Base-by-base conservation (phyloP, 2,888 invertebrate species). In the Spilarctia lutea region DNA sequence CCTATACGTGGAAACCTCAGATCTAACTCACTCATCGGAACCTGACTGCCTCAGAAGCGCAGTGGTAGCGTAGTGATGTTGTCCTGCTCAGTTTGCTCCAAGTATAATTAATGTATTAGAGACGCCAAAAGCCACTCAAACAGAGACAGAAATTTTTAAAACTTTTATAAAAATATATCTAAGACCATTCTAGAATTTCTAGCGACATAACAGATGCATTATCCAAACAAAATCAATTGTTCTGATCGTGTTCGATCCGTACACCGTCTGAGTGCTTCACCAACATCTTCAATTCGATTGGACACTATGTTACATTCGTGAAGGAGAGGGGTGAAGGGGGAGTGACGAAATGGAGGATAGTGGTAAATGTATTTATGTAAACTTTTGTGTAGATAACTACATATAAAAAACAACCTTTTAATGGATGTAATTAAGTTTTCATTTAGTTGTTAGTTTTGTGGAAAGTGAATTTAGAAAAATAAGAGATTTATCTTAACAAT, bases 221-320 rank as follows among this genome's bases (percentile, higher is more conserved):
- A 56, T 33, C 45, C n/a, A 30, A 48, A 42, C 16, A 60, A 65
- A 63, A 65, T 48, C 60, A 71, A 71, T 71, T 70, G 60, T 39
- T 27, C 60, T 35, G 33, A 33, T 48, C 33, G 68, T 48, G 56
- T 35, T 33, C 70, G 63, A n/a, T 63, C 27, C 27, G 3, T 11
- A 16, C 45, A 8, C 20, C 27, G 65, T 42, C 71, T 65, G 45
- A 71, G 71, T 65, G 65, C 71, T 65, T 48, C 56, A 56, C 69
- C 35, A 39, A 71, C 65, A 18, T 24, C 65, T 65, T 65, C 65
- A 71, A 71, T 71, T 71, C 45, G 45, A 16, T 65, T 30, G 18
- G 30, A 71, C 65, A 65, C 33, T 71, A 35, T 71, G 65, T 65
- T 45, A 65, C 65, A 39, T 27, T 60, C 13, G 18, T 11, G 39